These are phyloP conservation scores for Ambastaia sidthimunki DNA, from an alignment of 2,797 vertebrate genomes.

Conservation along the genomic window DNA sequence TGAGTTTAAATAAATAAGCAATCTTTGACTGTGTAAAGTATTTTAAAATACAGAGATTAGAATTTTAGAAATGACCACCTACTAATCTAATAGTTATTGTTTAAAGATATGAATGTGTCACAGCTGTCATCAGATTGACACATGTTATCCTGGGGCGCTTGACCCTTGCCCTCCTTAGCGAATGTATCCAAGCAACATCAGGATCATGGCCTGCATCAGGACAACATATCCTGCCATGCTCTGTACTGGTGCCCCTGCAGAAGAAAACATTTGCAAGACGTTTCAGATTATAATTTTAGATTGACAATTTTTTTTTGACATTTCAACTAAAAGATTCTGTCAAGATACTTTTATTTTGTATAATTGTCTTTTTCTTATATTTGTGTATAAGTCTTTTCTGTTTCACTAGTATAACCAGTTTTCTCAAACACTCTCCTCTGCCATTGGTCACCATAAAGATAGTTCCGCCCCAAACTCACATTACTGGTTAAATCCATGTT, in stretches of 20 bases:
- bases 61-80: not conserved
- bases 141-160: constrained; percentile 19
- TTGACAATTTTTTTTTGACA: too few species aligned
- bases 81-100: constrained; percentile 12
- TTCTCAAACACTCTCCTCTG: too few species aligned
- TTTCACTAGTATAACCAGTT: too few species aligned
- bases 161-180: constrained; percentile 59
- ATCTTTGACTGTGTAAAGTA: not conserved
- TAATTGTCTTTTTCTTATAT: too few species aligned
- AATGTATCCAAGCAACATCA: constrained; percentile 67
- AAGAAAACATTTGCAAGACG: not conserved
- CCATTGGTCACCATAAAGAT: too few species aligned
- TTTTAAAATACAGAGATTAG: constrained; percentile 12
- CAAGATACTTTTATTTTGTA: too few species aligned
- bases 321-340: too few species aligned
- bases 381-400: too few species aligned
- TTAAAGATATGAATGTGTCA: not conserved
- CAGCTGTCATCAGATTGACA: not conserved
- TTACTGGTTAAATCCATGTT: too few species aligned
- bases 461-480: too few species aligned
- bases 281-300: too few species aligned
- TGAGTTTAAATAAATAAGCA: not conserved
- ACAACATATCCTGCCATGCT: constrained; percentile 61
- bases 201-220: constrained; percentile 65
- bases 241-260: constrained; percentile 67